Base-by-base conservation (phyloP, 1,140 invertebrate genomes). In the Drosophila eugracilis region DNA sequence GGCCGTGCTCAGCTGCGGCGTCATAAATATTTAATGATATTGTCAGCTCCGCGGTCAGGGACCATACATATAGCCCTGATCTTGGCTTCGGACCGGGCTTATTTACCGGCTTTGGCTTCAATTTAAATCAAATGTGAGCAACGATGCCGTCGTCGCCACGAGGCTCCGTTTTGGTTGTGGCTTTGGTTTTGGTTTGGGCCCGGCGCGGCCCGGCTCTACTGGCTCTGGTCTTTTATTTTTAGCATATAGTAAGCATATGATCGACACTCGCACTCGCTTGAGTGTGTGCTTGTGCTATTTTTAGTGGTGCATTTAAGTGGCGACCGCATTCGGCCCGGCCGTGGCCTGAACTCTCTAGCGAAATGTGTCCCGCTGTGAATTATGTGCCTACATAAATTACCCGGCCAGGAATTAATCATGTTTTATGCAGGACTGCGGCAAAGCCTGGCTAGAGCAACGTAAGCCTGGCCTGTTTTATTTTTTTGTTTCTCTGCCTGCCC, bases 381-480 rank as follows among this genome's bases (percentile, higher is more conserved):
- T 86, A 86, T 86, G 83, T 86, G 83, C 88, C 83, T 86, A 88
- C 83, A 86, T 86, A 86, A 86, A 88, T 86, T 86, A 86, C 85
- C 84, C 60, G 78, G 55, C 78, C 69, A 86, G 83, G 84, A 86
- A 86, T 86, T 86, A 86, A 86, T 86, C 83, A 86, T 86, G 88
- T 86, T 88, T 86, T 86, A 78, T 86, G 81, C 81, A 86, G 81
- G 81, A 81, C 77, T 70, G 63, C 60, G 41, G 24, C 60, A 32
- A 24, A 67, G 45, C 60, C 44, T 41, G 45, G 26, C 36, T 53
- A 44, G 62, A 69, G 41, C 37, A 15, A 32, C 37, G 37, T 15
- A 42, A 9, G 52, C 55, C 6, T 53, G 62, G 47, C 65, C 47
- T 44, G 15, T 53, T 34, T 50, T 41, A n/a, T 22, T 60, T 60